Conservation (phyloP, 2,888 invertebrate genomes). For the Byasa hedistus region DNA sequence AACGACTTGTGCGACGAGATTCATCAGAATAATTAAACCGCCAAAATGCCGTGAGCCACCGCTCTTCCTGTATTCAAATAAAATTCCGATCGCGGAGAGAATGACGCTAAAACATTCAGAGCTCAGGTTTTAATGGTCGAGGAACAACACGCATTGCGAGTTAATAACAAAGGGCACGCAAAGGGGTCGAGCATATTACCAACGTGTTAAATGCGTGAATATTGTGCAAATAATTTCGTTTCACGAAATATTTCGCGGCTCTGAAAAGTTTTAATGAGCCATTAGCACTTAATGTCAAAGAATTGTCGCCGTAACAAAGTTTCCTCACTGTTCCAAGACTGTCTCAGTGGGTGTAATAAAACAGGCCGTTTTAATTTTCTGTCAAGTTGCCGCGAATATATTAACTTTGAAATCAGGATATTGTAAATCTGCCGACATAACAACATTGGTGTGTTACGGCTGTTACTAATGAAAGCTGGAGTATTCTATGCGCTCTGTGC, state of each 20-base stretch:
- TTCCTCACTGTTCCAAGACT: conserved; percentile 9
- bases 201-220: conserved; percentile 47
- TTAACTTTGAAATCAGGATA: not conserved
- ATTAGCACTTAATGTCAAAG: conserved; percentile 37
- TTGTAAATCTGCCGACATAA: not conserved
- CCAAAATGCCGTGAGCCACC: conserved; percentile 35
- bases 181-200: conserved; percentile 45
- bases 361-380: conserved; percentile 13
- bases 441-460: too few relatives aligned
- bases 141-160: conserved; percentile 44
- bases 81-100: conserved; percentile 19
- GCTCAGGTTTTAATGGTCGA: conserved; percentile 42
- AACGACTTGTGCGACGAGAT: conserved; percentile 40
- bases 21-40: conserved; percentile 44
- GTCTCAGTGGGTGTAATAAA: conserved; percentile 21
- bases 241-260: conserved; percentile 35
- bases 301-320: conserved; percentile 26
- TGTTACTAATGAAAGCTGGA: too few relatives aligned
- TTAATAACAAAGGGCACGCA: conserved; percentile 49
- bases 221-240: conserved; percentile 45
- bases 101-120: conserved; percentile 25
- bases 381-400: conserved; percentile 3
- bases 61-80: conserved; percentile 17
- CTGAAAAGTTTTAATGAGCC: conserved; percentile 44
- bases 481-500: too few relatives aligned